These are phyloP conservation scores for Elephantulus edwardii DNA, from an alignment of 2,113 vertebrate genomes.

Conservation along the genomic window DNA sequence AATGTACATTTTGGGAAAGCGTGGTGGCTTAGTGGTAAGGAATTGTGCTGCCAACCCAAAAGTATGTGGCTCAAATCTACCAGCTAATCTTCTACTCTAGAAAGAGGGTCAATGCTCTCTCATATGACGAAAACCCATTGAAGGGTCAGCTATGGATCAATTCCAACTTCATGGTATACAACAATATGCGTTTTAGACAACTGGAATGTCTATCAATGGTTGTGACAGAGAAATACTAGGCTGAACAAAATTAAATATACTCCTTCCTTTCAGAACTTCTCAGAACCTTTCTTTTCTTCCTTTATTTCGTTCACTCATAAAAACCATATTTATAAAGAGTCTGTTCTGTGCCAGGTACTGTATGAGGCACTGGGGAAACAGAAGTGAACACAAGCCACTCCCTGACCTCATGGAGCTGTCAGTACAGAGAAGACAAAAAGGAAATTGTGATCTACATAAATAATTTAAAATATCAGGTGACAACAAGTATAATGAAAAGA, in stretches of 20 bases:
- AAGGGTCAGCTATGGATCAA: too few species aligned
- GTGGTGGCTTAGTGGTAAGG: too few species aligned
- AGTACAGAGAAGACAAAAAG: too few species aligned
- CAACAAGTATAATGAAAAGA: rapidly evolving
- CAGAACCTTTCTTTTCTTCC: neutral
- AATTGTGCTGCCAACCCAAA: too few species aligned
- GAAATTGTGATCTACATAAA: neutral
- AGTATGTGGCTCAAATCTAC: too few species aligned
- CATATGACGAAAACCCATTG: too few species aligned
- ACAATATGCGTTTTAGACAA: neutral
- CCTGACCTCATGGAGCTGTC: rapidly evolving
- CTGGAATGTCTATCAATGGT: neutral
- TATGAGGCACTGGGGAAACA: neutral
- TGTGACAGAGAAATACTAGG: too few species aligned
- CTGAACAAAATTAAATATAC: neutral
- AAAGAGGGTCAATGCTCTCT: too few species aligned
- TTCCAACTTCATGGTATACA: too few species aligned
- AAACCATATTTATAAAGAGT: neutral
- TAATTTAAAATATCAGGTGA: rapidly evolving
- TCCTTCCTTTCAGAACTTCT: neutral
- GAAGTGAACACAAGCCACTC: neutral
- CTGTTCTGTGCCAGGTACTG: neutral
- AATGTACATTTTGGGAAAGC: too few species aligned
- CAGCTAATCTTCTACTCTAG: too few species aligned
- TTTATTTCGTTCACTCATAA: neutral